These are phyloP conservation scores for Dicaeum eximium DNA, from an alignment of 2,113 vertebrate genomes.

Conservation along the genomic window DNA sequence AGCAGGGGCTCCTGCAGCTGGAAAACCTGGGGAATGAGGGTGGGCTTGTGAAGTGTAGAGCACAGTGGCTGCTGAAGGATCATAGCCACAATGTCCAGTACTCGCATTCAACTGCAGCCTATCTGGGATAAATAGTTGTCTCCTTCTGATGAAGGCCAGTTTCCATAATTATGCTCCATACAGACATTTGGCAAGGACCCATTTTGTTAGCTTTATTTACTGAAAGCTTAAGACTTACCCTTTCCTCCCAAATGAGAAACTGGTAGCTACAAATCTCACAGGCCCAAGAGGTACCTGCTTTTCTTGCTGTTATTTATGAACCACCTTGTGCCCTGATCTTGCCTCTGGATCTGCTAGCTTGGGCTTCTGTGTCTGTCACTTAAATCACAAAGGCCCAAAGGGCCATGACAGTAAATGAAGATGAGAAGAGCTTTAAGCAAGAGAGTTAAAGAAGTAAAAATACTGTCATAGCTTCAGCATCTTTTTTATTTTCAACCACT, in stretches of 20 bases:
- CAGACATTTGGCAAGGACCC: not conserved
- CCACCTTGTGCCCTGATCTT: not conserved
- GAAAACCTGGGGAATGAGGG: not conserved
- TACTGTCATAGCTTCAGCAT: not conserved
- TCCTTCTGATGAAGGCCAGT: not conserved
- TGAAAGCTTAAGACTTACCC: not conserved
- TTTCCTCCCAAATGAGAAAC: not conserved
- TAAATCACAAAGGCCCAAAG: not conserved
- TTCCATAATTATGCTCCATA: not conserved
- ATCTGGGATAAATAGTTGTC: not conserved
- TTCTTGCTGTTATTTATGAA: slow-evolving; percentile 36
- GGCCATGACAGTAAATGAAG: not conserved
- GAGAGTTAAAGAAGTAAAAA: not conserved
- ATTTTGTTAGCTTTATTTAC: not conserved
- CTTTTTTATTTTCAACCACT: not conserved
- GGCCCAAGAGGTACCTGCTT: not conserved
- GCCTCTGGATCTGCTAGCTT: not conserved
- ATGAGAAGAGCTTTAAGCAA: not conserved
- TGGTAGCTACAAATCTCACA: not conserved
- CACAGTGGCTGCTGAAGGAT: not conserved
- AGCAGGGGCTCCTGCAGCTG: not conserved
- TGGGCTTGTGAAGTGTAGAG: not conserved
- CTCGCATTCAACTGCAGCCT: not conserved
- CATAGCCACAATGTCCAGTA: not conserved
- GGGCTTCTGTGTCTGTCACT: not conserved